These are phyloP conservation scores for Etia nguti DNA, from an alignment of 2,113 vertebrate genomes.

Conservation along the genomic window DNA sequence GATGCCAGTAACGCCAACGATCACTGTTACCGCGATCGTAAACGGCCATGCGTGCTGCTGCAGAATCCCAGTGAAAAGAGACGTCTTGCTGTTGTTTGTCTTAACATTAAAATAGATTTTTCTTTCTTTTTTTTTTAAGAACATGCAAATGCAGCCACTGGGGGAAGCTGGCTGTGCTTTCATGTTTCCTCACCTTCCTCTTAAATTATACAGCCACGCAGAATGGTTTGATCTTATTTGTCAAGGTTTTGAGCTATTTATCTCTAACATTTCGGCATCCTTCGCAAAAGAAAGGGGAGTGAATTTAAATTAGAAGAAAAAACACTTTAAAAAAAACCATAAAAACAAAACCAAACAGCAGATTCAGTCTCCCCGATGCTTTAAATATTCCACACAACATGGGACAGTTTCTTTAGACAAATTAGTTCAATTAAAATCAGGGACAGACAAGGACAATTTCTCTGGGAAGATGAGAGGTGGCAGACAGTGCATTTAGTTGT, in stretches of 20 bases:
- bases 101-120: background rate
- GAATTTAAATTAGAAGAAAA: background rate
- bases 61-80: background rate
- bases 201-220: background rate
- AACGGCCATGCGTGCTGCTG: background rate
- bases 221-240: background rate
- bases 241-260: background rate
- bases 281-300: background rate
- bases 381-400: background rate
- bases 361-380: background rate
- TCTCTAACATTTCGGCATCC: background rate
- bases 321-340: background rate
- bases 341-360: background rate
- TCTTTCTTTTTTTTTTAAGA: background rate
- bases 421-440: background rate
- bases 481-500: background rate
- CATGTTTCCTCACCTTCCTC: background rate
- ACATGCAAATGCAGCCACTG: background rate
- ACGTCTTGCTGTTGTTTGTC: background rate
- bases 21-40: background rate
- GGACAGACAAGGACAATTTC: background rate
- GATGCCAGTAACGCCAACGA: background rate
- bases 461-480: background rate
- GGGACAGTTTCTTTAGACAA: background rate
- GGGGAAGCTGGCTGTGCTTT: background rate